Percentiles rank a stretch among this genome's conserved stretches.
phyloP scores from a whole-genome alignment of 2,888 invertebrate species.

The Neoitamus cyanurus region DNA sequence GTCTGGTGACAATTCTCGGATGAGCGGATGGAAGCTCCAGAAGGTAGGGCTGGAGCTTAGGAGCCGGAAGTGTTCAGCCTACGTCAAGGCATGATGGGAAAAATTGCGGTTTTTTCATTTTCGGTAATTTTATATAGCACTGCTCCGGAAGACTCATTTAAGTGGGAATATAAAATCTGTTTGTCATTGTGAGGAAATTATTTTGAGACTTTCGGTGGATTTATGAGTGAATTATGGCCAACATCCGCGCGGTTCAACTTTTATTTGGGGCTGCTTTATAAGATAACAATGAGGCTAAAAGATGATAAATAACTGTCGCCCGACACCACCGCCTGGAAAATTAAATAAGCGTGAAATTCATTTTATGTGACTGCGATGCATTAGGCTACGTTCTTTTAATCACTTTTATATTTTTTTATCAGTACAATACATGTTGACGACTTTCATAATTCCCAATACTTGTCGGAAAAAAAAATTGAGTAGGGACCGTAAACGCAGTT shows the following conservation, averaged over 20 bases:
- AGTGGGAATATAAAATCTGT: constrained; percentile 20
- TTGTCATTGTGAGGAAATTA: constrained; percentile 25
- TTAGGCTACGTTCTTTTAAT: neutral
- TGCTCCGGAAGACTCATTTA: neutral
- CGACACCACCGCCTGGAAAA: neutral
- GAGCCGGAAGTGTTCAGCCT: constrained; percentile 9
- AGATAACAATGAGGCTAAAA: neutral
- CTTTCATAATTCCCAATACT: too few species aligned
- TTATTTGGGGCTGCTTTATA: neutral
- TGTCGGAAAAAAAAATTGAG: too few species aligned
- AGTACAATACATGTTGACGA: too few species aligned
- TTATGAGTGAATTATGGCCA: neutral
- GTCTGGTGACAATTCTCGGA: constrained; percentile 16
- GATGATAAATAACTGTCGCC: neutral
- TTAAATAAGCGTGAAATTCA: neutral
- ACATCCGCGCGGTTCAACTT: neutral
- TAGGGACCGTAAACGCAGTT: too few species aligned
- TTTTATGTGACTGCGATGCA: neutral
- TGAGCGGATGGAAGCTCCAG: neutral
- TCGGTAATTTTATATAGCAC: neutral
- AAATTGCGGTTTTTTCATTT: neutral
- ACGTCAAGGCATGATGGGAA: neutral
- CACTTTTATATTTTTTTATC: too few species aligned
- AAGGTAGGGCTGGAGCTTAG: neutral
- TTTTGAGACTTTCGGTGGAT: neutral